A percentile compares a stretch with the other conserved stretches of the same genome.
phyloP scores from a whole-genome alignment of 2,888 invertebrate genomes.

The Biston stratarius region DNA sequence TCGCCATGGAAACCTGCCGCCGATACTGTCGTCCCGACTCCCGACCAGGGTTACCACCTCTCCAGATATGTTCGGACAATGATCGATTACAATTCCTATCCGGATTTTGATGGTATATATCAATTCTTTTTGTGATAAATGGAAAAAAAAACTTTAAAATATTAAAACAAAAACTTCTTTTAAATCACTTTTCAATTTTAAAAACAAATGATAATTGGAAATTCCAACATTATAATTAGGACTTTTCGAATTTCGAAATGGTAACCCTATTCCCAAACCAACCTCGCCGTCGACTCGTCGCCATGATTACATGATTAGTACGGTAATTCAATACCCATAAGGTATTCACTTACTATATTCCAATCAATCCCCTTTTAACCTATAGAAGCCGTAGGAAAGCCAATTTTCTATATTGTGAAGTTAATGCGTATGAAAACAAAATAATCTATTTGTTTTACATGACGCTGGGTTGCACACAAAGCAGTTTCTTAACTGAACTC shows the following conservation, averaged over 20 bases:
- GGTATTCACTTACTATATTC: slow-evolving; percentile 33
- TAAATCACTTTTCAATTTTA: no score
- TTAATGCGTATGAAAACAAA: slow-evolving; percentile 19
- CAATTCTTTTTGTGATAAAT: no score
- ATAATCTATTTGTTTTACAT: slow-evolving; percentile 19
- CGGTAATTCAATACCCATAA: slow-evolving; percentile 33
- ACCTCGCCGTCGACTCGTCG: slow-evolving; percentile 43
- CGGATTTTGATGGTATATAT: no score
- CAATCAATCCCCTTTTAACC: slow-evolving; percentile 33
- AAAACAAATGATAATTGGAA: no score
- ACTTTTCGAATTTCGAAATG: no score
- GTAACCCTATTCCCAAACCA: background rate
- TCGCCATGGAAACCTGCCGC: slow-evolving; percentile 80
- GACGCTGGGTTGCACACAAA: slow-evolving; percentile 22
- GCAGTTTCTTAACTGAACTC: slow-evolving; percentile 18
- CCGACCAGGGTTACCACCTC: background rate
- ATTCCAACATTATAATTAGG: no score
- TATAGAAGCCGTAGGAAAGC: slow-evolving; percentile 25
- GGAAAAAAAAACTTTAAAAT: no score
- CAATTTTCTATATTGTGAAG: slow-evolving; percentile 22
- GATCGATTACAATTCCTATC: no score
- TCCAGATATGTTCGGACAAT: no score
- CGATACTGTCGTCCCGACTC: slow-evolving; percentile 66
- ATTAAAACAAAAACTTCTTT: no score
- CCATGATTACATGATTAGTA: slow-evolving; percentile 45